A percentile compares a stretch with the other conserved stretches of the same genome.
Conservation (phyloP, 2,797 vertebrate species). For the Takifugu rubripes region DNA sequence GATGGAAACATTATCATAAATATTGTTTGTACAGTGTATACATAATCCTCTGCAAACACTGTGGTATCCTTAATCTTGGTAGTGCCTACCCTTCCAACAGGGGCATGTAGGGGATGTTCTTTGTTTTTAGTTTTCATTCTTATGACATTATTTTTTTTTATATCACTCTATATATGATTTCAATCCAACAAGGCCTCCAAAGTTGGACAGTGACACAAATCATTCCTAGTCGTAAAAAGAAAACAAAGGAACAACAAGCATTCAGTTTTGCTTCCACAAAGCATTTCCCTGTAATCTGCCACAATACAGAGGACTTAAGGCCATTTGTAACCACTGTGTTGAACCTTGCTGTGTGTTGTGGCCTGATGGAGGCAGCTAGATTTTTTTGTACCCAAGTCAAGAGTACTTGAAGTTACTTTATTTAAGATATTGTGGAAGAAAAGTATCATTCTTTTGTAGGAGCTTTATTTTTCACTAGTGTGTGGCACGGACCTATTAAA, state of each 20-base stretch:
- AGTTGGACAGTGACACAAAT: conserved; percentile 81
- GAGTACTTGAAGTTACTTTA: conserved; percentile 99
- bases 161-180: conserved; percentile 94
- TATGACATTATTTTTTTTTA: conserved; percentile 74
- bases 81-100: conserved; percentile 99
- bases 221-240: conserved; percentile 81
- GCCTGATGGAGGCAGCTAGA: conserved; percentile 96
- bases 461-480: conserved; percentile 99
- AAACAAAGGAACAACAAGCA: conserved; percentile 66
- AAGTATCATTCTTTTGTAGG: conserved; percentile 99
- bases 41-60: conserved; percentile 99
- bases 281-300: conserved; percentile 81
- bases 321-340: conserved; percentile 99
- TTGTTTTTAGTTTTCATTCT: conserved; percentile 80
- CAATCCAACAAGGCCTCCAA: conserved; percentile 92
- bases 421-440: conserved; percentile 99
- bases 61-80: conserved; percentile 99
- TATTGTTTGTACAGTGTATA: conserved; percentile 97
- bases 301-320: conserved; percentile 87
- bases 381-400: conserved; percentile 98
- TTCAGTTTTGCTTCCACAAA: conserved; percentile 79
- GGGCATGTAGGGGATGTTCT: conserved; percentile 97
- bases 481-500: conserved; percentile 99
- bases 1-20: conserved; percentile 88
- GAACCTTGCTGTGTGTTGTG: conserved; percentile 93